Percentiles rank a stretch among this genome's conserved stretches.
Evolutionary conservation across 2,888 invertebrate genomes (phyloP).

Genomic region (Ophion obscuratus): DNA sequence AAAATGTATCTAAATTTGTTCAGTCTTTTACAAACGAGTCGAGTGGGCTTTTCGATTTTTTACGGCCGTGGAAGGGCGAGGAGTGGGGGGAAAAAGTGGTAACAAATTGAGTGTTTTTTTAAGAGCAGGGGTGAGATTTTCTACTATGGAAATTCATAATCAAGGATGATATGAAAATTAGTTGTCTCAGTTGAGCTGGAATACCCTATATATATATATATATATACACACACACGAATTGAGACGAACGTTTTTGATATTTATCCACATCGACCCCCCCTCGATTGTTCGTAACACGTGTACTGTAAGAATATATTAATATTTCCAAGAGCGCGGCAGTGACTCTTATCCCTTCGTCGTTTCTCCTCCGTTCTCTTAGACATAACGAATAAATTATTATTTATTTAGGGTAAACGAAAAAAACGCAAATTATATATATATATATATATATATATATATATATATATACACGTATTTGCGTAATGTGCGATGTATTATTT

Average conservation of each 20-base stretch:
- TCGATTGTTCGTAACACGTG: neutral
- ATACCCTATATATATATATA: no score
- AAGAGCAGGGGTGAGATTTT: no score
- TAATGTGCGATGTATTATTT: conserved; percentile 62
- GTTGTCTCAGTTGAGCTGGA: no score
- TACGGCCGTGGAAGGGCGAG: no score
- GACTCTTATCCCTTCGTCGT: conserved; percentile 13
- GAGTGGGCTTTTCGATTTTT: no score
- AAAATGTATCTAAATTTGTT: no score
- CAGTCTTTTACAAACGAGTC: no score
- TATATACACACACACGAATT: neutral
- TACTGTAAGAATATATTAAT: neutral
- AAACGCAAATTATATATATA: conserved; percentile 51
- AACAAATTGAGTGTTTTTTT: no score
- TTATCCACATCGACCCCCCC: no score
- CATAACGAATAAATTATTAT: conserved; percentile 78
- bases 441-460: conserved; percentile 40
- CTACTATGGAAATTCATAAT: no score
- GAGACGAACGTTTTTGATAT: neutral
- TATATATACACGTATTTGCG: conserved; percentile 59
- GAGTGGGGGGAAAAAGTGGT: no score
- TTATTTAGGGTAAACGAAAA: conserved; percentile 74
- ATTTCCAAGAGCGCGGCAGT: conserved; percentile 27
- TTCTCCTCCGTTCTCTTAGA: conserved; percentile 63
- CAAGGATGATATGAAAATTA: no score